Base-by-base conservation (phyloP, 2,113 vertebrate genomes). In the Hippopotamus amphibius region DNA sequence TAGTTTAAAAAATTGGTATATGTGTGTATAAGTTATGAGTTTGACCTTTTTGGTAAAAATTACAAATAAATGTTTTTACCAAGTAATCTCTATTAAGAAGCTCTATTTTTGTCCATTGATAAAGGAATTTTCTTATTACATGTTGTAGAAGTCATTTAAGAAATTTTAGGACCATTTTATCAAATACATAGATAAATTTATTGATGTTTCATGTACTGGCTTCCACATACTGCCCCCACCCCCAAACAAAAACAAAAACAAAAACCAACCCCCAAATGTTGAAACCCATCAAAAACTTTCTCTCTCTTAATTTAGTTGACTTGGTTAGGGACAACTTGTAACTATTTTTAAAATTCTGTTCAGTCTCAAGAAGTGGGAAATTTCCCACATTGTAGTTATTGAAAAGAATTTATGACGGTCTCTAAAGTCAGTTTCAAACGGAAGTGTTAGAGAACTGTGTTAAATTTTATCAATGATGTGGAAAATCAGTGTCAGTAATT, bases 121-220 rank as follows among this genome's bases (percentile, higher is more conserved):
- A 83, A 85, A 71, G 48, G 33, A 16, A 59, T 50, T 74, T 81
- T 66, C 22, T 74, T 93, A 4, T 30, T 30, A 92, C 15, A 76
- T 50, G 81, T 53, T 88, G 83, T 82, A 61, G 59, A 93, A 89
- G 11, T 77, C 69, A 96, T 76, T 61, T 79, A 61, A 69, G 79
- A 57, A 76, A 76, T 83, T 83, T 83, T 15, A 87, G 28, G 19
- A 37, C 41, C 24, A 12, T 48, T 92, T 92, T 74, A 66, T 88
- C 57, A n/a, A 92, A 53, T 76, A 33, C 1, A 16, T 28, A 63
- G 57, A 11, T 74, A 90, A 81, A 72, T 66, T 92, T 69, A 50
- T 68, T 84, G 84, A 76, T 43, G 15, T 83, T 12, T 92, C 63
- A 53, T 69, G 10, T 65, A 46, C 50, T 37, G n/a, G 21, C 46